A percentile compares a stretch with the other conserved stretches of the same genome.
Conservation (phyloP, 2,888 invertebrate genomes). For the Copidosoma aretas region DNA sequence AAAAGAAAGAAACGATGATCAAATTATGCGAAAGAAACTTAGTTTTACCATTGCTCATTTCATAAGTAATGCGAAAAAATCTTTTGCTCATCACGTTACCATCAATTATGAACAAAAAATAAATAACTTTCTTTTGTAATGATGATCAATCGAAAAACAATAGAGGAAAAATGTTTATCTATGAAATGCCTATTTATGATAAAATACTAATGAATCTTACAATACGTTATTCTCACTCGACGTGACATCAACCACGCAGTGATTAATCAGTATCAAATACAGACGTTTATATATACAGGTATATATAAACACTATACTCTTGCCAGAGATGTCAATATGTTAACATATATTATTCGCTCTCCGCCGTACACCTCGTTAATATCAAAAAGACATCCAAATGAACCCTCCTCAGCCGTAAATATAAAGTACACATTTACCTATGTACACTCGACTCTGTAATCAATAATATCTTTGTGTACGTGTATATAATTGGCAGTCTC, state of each 20-base stretch:
- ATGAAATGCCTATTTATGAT: neutral
- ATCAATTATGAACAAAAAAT: slow-evolving; percentile 1
- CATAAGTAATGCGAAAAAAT: neutral
- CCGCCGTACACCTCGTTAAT: too few relatives aligned
- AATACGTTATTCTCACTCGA: neutral
- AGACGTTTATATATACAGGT: neutral
- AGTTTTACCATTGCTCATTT: neutral
- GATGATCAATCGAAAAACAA: neutral
- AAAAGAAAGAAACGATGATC: too few relatives aligned
- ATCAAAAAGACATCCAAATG: slow-evolving; percentile 43
- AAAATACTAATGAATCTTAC: slow-evolving; percentile 29
- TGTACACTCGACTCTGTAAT: slow-evolving; percentile 53
- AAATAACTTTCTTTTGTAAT: neutral
- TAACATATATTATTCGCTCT: slow-evolving; percentile 9
- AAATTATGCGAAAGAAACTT: too few relatives aligned
- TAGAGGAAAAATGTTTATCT: neutral
- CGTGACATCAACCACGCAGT: too few relatives aligned
- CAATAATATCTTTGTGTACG: slow-evolving; percentile 47
- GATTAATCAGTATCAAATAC: too few relatives aligned
- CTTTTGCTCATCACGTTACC: neutral
- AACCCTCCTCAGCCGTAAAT: slow-evolving; percentile 51
- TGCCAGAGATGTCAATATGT: neutral
- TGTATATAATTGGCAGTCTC: slow-evolving; percentile 53
- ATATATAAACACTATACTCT: neutral
- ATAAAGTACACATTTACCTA: slow-evolving; percentile 56